Base-by-base conservation (phyloP, 2,888 invertebrate species). In the Copidosoma aretas region DNA sequence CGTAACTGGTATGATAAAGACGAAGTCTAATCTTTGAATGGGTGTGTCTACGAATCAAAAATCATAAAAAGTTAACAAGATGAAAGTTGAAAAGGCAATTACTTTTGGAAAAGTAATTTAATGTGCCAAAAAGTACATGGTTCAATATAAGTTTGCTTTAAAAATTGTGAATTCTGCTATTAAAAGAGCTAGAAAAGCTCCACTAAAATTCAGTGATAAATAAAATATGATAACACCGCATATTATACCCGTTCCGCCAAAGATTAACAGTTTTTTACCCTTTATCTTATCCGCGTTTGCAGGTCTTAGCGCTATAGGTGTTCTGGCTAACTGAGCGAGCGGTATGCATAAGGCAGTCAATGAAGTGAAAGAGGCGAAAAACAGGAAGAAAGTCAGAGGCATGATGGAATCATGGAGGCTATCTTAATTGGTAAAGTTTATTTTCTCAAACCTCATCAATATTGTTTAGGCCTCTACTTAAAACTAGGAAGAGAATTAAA, bases 371-470 rank as follows among this genome's bases (percentile, higher is more conserved):
- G 67, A 64, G 56, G 80, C 80, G 14, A 74, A 76, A 76, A 77
- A 67, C 72, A 80, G 46, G 67, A 73, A 24, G 81, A 84, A 74
- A 74, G 71, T 22, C 63, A 75, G 61, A 75, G 81, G 10, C 82
- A 82, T 70, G 82, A 84, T 72, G 68, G 75, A 73, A 73, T 71
- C n/a, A 82, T 83, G 80, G 82, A 84, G 77, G 73, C 78, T 56
- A 79, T 81, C 53, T 80, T 78, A 24, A 62, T 81, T 10, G 76
- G 76, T 17, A 68, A 74, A 41, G 76, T 76, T 22, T 67, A 77
- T n/a, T 64, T 72, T 41, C 22, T 73, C 10, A 65, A 60, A 53
- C 60, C 39, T 10, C 24, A 61, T 17, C 10, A 61, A 39, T 52
- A 39, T 22, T 58, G 64, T n/a, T 52, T 32, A 0, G 64, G 54